phyloP scores from a whole-genome alignment of 2,888 invertebrate genomes.

The Ischnura elegans region DNA sequence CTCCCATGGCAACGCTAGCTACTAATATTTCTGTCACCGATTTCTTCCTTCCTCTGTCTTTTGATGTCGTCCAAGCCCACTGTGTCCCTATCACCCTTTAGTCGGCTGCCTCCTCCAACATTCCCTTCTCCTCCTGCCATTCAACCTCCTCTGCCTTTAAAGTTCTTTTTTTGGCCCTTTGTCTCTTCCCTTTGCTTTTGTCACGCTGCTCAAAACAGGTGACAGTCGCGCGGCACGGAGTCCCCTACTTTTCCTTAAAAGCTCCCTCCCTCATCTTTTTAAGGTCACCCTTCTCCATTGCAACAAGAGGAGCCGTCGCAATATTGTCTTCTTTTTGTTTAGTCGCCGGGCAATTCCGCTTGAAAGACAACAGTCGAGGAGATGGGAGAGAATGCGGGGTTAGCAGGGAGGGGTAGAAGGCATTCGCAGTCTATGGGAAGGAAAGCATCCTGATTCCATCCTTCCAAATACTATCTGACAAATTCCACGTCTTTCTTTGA shows the following conservation, averaged over 20 bases:
- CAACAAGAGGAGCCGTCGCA: not conserved
- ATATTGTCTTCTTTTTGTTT: not conserved
- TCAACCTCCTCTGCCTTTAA: not conserved
- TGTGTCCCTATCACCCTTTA: not conserved
- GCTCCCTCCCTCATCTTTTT: not conserved
- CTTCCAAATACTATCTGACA: too few species aligned
- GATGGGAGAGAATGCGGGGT: not conserved
- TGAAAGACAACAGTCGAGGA: not conserved
- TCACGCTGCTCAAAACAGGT: conserved; percentile 39
- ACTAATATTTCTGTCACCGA: too few species aligned
- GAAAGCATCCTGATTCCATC: too few species aligned
- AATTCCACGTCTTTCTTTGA: too few species aligned
- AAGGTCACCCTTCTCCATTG: not conserved
- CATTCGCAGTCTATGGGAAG: too few species aligned
- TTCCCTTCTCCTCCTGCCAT: not conserved
- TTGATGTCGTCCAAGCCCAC: not conserved
- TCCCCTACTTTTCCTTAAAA: not conserved
- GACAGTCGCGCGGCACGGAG: conserved; percentile 36
- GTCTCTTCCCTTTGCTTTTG: conserved; percentile 25
- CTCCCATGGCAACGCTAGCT: too few species aligned
- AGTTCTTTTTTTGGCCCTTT: not conserved
- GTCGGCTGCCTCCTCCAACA: not conserved
- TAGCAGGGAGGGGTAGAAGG: too few species aligned
- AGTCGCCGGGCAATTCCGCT: conserved; percentile 20
- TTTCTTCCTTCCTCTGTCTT: not conserved